A percentile compares a stretch with the other conserved stretches of the same genome.
Conservation (phyloP, 1,140 invertebrate genomes). For the Penaeus vannamei region DNA sequence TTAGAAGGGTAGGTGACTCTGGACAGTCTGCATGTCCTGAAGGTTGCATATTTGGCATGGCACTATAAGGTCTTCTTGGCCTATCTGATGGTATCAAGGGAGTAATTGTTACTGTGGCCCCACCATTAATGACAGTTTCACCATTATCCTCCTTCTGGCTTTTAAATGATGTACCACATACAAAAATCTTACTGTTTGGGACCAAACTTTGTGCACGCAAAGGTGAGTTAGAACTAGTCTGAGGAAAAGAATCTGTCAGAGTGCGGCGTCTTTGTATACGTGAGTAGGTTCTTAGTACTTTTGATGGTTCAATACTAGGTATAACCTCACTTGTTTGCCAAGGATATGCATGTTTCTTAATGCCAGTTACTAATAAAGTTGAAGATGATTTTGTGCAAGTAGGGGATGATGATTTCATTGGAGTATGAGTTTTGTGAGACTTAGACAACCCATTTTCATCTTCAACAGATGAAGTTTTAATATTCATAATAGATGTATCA, state of each 20-base stretch:
- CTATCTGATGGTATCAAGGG: slow-evolving; percentile 27
- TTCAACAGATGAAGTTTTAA: too few species aligned
- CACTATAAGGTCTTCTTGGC: slow-evolving; percentile 37
- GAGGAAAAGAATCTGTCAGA: not conserved
- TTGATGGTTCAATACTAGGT: slow-evolving; percentile 43
- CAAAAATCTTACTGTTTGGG: slow-evolving; percentile 14
- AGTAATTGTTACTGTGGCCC: slow-evolving; percentile 47
- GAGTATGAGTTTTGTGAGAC: not conserved
- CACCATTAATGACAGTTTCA: slow-evolving; percentile 46
- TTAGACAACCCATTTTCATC: not conserved
- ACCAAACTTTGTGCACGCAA: slow-evolving; percentile 9
- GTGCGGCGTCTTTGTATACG: slow-evolving; percentile 6
- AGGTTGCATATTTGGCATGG: slow-evolving; percentile 31
- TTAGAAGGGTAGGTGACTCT: not conserved
- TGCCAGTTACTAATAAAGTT: not conserved
- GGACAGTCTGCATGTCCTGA: not conserved
- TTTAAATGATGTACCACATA: not conserved
- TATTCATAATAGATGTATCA: too few species aligned
- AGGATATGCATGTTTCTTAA: not conserved
- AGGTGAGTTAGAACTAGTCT: not conserved
- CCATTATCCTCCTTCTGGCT: not conserved
- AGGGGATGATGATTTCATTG: not conserved
- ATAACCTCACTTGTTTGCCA: slow-evolving; percentile 27
- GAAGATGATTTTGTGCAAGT: not conserved
- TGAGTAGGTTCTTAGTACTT: slow-evolving; percentile 36